These are phyloP conservation scores for Eriosoma lanigerum DNA, from an alignment of 1,140 invertebrate genomes.

Conservation along the genomic window DNA sequence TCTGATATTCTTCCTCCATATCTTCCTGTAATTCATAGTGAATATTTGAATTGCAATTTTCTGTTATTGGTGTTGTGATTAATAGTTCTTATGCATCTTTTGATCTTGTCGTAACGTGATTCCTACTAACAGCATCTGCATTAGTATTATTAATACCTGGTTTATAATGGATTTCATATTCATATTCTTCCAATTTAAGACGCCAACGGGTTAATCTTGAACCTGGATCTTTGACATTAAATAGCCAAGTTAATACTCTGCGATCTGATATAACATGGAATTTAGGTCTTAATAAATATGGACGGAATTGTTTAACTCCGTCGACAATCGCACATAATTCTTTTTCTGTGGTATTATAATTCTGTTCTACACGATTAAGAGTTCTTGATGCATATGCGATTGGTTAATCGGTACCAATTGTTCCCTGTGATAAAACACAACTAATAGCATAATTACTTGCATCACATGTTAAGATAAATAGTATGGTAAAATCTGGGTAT, in stretches of 20 bases:
- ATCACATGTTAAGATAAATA: background rate
- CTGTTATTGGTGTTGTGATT: background rate
- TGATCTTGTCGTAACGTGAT: background rate
- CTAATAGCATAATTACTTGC: constrained; percentile 20
- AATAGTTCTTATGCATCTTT: background rate
- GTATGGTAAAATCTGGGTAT: background rate
- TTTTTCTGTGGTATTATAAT: constrained; percentile 59
- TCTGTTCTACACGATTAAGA: constrained; percentile 58
- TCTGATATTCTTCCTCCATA: background rate
- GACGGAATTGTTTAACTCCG: constrained; percentile 59
- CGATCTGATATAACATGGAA: constrained; percentile 63
- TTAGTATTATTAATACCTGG: constrained; percentile 57
- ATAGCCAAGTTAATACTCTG: constrained; percentile 60
- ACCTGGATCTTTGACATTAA: constrained; percentile 60
- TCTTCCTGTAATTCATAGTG: background rate
- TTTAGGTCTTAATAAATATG: constrained; percentile 60
- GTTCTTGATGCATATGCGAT: constrained; percentile 59
- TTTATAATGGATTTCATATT: constrained; percentile 60
- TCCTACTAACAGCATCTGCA: constrained; percentile 54
- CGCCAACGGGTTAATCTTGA: constrained; percentile 61
- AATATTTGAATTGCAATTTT: too few relatives aligned
- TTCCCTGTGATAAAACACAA: constrained; percentile 57
- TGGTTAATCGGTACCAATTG: constrained; percentile 54
- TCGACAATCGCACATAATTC: constrained; percentile 59
- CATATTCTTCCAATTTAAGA: constrained; percentile 60